phyloP scores from a whole-genome alignment of 2,888 invertebrate genomes.

The Spialia ferax region DNA sequence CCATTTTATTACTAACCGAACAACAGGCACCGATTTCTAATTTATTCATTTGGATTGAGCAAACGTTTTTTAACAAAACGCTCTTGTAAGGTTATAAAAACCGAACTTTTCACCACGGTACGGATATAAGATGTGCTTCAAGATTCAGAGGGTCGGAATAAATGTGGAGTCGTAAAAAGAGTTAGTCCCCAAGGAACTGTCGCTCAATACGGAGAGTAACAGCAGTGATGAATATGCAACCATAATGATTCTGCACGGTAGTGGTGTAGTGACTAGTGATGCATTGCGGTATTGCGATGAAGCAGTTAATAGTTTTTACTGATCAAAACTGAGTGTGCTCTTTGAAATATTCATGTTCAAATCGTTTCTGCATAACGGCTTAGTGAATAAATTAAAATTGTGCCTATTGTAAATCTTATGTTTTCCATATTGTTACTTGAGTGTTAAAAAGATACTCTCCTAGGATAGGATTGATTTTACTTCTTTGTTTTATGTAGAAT shows the following conservation, averaged over 20 bases:
- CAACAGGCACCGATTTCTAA: too few relatives aligned
- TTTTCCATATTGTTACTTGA: too few relatives aligned
- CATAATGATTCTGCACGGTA: background rate
- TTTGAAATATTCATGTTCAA: too few relatives aligned
- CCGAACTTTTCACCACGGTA: too few relatives aligned
- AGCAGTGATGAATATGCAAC: background rate
- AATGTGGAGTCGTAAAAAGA: slow-evolving; percentile 8
- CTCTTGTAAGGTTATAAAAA: background rate
- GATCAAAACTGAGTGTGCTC: background rate
- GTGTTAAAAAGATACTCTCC: too few relatives aligned
- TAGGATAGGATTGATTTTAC: too few relatives aligned
- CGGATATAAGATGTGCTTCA: slow-evolving; percentile 19
- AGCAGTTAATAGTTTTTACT: background rate
- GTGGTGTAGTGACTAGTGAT: slow-evolving; percentile 10
- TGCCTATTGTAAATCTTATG: too few relatives aligned
- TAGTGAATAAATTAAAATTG: too few relatives aligned
- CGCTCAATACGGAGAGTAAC: slow-evolving; percentile 13
- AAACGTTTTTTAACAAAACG: background rate
- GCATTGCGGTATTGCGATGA: slow-evolving; percentile 15
- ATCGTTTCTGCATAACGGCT: too few relatives aligned
- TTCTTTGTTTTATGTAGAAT: too few relatives aligned
- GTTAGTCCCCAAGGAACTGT: slow-evolving; percentile 11
- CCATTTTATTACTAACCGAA: too few relatives aligned
- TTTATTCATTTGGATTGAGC: too few relatives aligned
- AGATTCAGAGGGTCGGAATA: slow-evolving; percentile 21